These are phyloP conservation scores for Thinocorus orbignyianus DNA, from an alignment of 2,113 vertebrate genomes.

Conservation along the genomic window DNA sequence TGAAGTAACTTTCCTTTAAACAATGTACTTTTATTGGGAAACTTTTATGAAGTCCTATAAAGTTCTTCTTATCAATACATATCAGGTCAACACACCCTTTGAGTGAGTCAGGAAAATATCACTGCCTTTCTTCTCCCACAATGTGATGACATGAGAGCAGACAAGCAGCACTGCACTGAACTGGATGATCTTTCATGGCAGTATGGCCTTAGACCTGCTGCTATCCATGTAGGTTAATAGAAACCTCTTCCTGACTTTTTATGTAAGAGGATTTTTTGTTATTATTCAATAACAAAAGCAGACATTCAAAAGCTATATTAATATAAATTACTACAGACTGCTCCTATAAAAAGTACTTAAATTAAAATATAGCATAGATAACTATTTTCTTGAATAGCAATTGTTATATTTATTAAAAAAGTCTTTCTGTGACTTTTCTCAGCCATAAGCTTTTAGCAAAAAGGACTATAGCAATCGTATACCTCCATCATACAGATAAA, in stretches of 20 bases:
- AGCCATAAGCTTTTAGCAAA: neutral
- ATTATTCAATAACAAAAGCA: neutral
- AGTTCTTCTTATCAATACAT: neutral
- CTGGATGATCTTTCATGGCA: neutral
- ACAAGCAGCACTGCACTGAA: neutral
- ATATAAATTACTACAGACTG: neutral
- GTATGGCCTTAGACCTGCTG: neutral
- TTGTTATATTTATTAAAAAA: constrained; percentile 15
- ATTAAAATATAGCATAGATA: constrained; percentile 14
- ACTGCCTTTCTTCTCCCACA: neutral
- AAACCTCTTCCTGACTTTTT: neutral
- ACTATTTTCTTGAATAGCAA: neutral
- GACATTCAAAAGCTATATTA: neutral
- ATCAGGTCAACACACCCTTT: neutral
- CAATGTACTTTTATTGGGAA: neutral
- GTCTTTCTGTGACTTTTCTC: neutral
- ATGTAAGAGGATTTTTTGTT: neutral
- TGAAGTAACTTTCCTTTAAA: neutral
- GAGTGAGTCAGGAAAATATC: neutral
- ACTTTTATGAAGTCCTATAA: neutral
- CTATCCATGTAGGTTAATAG: neutral
- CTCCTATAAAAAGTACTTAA: neutral
- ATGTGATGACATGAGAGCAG: neutral
- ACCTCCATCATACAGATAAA: neutral
- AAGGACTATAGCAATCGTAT: neutral